phyloP scores from a whole-genome alignment of 2,797 vertebrate genomes.

The Carduelis carduelis region DNA sequence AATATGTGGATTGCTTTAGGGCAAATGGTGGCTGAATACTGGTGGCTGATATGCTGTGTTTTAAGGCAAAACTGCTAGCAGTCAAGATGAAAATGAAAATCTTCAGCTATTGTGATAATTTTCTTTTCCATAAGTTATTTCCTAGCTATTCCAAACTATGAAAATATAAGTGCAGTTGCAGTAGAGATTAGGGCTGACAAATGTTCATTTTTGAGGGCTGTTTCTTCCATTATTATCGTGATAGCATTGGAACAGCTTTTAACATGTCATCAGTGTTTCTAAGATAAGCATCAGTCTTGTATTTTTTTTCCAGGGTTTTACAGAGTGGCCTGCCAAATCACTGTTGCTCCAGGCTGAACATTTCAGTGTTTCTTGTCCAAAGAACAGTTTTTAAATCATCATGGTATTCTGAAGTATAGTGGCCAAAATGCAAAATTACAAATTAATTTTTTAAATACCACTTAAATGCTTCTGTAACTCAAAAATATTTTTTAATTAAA shows the following conservation, averaged over 20 bases:
- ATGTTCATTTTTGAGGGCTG: neutral
- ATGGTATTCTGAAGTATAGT: neutral
- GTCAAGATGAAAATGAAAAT: neutral
- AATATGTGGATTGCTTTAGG: neutral
- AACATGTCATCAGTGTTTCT: conserved; percentile 11
- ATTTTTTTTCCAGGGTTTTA: neutral
- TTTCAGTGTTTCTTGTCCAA: neutral
- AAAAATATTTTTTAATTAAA: neutral
- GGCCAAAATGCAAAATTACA: neutral
- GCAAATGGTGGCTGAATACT: neutral
- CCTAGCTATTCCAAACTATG: neutral
- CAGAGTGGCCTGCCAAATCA: neutral
- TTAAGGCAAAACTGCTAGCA: neutral
- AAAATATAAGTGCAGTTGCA: neutral
- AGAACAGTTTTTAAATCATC: neutral
- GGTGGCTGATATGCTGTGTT: neutral
- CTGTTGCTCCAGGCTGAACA: conserved; percentile 4
- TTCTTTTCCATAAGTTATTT: neutral
- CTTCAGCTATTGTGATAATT: neutral
- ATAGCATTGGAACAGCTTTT: conserved; percentile 12
- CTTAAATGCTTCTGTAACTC: neutral
- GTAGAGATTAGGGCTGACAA: neutral
- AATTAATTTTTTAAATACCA: neutral
- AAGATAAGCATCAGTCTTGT: neutral
- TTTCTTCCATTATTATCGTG: neutral